These are phyloP conservation scores for Tadarida brasiliensis DNA, from an alignment of 2,797 vertebrate species.

Conservation along the genomic window DNA sequence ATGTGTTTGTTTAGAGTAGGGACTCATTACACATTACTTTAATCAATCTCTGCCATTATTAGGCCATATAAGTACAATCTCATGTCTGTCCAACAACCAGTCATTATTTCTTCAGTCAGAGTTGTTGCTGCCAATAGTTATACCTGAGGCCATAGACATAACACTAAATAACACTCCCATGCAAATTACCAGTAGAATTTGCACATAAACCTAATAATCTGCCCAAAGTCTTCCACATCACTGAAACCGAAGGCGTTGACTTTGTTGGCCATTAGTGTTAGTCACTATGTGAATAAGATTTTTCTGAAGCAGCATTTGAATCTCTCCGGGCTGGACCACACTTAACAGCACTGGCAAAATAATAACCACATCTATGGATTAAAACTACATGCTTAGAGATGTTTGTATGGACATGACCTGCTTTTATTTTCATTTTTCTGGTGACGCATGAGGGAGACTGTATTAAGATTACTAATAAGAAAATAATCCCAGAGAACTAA, in stretches of 20 bases:
- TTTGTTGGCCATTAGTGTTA: background rate
- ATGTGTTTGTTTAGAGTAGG: background rate
- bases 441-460: background rate
- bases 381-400: background rate
- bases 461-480: background rate
- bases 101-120: background rate
- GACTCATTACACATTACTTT: background rate
- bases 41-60: background rate
- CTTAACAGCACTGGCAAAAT: background rate
- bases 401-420: background rate
- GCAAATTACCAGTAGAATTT: background rate
- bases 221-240: background rate
- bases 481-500: background rate
- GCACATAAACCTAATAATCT: background rate
- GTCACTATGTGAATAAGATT: background rate
- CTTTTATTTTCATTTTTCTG: conserved; percentile 1
- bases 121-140: background rate
- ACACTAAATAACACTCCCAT: background rate
- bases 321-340: background rate
- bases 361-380: background rate
- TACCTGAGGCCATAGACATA: background rate
- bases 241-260: background rate
- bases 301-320: background rate
- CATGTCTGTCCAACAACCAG: background rate
- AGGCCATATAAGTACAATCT: background rate